phyloP scores from a whole-genome alignment of 2,888 invertebrate species.

The Agonopterix alstromeriana region DNA sequence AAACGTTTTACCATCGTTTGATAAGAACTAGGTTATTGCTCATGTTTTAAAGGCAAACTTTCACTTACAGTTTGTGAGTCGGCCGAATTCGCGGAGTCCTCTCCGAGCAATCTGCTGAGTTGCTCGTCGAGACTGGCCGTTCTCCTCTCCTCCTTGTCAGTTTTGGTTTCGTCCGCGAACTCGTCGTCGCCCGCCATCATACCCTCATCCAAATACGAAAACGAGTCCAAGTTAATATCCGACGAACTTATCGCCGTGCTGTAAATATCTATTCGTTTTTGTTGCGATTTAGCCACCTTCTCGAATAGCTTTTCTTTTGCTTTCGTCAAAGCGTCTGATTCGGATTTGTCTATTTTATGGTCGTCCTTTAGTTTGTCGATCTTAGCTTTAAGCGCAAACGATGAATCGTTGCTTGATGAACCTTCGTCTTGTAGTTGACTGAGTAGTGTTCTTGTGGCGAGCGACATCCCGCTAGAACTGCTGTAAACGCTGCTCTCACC shows the following conservation, averaged over 20 bases:
- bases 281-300: constrained; percentile 60
- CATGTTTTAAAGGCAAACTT: constrained; percentile 56
- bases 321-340: constrained; percentile 57
- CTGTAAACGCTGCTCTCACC: constrained; percentile 62
- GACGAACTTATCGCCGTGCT: constrained; percentile 70
- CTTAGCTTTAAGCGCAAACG: constrained; percentile 60
- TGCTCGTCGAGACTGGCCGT: constrained; percentile 46
- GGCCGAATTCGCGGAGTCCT: constrained; percentile 50
- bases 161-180: constrained; percentile 41
- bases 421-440: constrained; percentile 74
- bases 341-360: constrained; percentile 43
- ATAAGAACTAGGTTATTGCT: constrained; percentile 37
- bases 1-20: constrained; percentile 22
- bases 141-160: constrained; percentile 30
- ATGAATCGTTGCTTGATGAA: constrained; percentile 71
- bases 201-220: constrained; percentile 69
- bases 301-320: constrained; percentile 63
- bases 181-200: constrained; percentile 67
- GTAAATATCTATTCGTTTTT: constrained; percentile 71
- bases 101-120: constrained; percentile 51
- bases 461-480: constrained; percentile 52
- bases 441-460: constrained; percentile 63
- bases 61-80: constrained; percentile 60
- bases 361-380: constrained; percentile 39
- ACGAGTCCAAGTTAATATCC: constrained; percentile 72